A percentile compares a stretch with the other conserved stretches of the same genome.
These are phyloP conservation scores for Darwinula stevensoni DNA, from an alignment of 2,888 invertebrate genomes.

Conservation along the genomic window DNA sequence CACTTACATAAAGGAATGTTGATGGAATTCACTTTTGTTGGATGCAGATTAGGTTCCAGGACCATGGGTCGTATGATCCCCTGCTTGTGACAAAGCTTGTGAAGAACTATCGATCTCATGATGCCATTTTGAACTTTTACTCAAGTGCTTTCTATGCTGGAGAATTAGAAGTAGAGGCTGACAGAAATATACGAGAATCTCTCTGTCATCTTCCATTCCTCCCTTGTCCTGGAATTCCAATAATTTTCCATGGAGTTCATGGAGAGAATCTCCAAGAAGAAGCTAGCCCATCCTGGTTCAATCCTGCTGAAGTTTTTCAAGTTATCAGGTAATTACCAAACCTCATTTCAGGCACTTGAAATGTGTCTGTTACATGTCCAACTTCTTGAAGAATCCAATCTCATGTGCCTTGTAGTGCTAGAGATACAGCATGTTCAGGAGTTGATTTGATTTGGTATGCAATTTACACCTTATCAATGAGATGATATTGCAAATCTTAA, in stretches of 20 bases:
- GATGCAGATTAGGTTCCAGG: too few relatives aligned
- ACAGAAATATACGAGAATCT: neutral
- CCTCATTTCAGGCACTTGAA: too few relatives aligned
- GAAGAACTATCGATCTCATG: constrained; percentile 51
- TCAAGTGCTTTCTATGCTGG: constrained; percentile 57
- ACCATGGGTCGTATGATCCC: constrained; percentile 54
- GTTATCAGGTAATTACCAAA: constrained; percentile 30
- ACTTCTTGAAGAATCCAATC: too few relatives aligned
- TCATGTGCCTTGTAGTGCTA: too few relatives aligned
- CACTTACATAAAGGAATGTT: too few relatives aligned
- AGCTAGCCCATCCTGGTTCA: constrained; percentile 67
- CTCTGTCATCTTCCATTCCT: constrained; percentile 27
- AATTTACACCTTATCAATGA: too few relatives aligned
- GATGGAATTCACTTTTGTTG: too few relatives aligned
- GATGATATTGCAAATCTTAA: too few relatives aligned
- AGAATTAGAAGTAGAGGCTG: constrained; percentile 25
- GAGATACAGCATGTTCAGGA: too few relatives aligned
- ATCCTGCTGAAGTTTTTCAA: constrained; percentile 45
- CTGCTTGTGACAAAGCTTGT: constrained; percentile 51
- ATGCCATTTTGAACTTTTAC: constrained; percentile 36
- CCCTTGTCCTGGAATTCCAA: constrained; percentile 17
- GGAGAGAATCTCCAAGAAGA: constrained; percentile 28
- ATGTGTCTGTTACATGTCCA: too few relatives aligned
- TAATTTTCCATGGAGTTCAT: constrained; percentile 27
- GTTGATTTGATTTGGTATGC: too few relatives aligned